Conservation (phyloP, 2,888 invertebrate genomes). For the Latrodectus elegans region DNA sequence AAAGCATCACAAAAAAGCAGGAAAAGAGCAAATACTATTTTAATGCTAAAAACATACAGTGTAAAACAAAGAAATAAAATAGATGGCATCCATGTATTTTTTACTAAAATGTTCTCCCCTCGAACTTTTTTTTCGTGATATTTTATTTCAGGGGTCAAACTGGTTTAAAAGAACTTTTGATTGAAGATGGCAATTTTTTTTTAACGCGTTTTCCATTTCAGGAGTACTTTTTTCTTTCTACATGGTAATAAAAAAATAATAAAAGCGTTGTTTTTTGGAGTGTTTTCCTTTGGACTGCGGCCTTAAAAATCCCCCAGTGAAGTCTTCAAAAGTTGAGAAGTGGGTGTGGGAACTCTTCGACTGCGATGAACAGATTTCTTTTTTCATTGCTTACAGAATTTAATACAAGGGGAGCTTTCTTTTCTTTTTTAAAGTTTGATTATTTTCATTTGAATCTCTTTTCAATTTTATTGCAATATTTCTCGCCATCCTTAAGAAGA, state of each 20-base stretch:
- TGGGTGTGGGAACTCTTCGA: slow-evolving; percentile 59
- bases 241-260: slow-evolving; percentile 34
- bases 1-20: too few species aligned
- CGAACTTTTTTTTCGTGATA: slow-evolving; percentile 43
- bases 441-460: too few species aligned
- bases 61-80: slow-evolving; percentile 7
- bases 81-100: slow-evolving; percentile 49
- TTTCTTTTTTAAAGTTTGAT: too few species aligned
- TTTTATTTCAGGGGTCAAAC: slow-evolving; percentile 63
- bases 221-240: slow-evolving; percentile 20
- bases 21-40: too few species aligned
- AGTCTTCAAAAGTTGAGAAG: slow-evolving; percentile 58
- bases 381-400: neutral
- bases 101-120: slow-evolving; percentile 51
- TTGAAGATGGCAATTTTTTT: slow-evolving; percentile 50
- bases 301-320: slow-evolving; percentile 63
- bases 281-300: slow-evolving; percentile 22
- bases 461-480: too few species aligned
- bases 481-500: too few species aligned
- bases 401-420: neutral
- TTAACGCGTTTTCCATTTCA: slow-evolving; percentile 17
- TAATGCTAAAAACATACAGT: too few species aligned
- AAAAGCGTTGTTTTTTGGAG: slow-evolving; percentile 41
- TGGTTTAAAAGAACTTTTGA: slow-evolving; percentile 66
- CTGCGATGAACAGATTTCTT: neutral